phyloP scores from a whole-genome alignment of 1,140 invertebrate species.

The Lepidostoma basale region DNA sequence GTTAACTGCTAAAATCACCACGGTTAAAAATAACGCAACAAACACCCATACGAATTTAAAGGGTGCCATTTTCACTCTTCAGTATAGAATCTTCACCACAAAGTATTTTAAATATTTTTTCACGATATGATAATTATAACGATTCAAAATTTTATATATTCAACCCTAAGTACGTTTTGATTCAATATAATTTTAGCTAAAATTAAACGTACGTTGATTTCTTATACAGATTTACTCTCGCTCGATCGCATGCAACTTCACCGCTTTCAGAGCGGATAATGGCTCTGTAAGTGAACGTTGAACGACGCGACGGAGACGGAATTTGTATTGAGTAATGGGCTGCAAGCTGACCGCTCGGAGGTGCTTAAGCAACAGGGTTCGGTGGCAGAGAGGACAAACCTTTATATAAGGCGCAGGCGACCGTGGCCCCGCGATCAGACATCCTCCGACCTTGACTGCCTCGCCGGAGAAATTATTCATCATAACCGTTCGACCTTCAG shows the following conservation, averaged over 20 bases:
- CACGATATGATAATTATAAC: neutral
- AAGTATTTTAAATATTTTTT: neutral
- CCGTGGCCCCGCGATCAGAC: conserved; percentile 3
- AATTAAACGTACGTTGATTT: neutral
- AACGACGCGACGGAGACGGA: neutral
- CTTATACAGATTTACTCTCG: neutral
- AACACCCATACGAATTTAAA: neutral
- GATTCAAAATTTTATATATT: neutral
- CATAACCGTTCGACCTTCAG: conserved; percentile 14
- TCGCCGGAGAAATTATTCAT: conserved; percentile 27
- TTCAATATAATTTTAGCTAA: neutral
- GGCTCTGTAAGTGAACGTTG: neutral
- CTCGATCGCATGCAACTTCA: neutral
- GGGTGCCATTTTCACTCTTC: neutral
- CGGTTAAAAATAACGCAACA: conserved; percentile 3
- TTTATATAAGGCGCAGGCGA: conserved; percentile 12
- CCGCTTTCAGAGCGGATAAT: neutral
- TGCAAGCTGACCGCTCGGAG: neutral
- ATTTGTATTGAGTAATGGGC: neutral
- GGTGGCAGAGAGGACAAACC: neutral
- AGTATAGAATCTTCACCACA: no score
- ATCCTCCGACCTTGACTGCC: conserved; percentile 1
- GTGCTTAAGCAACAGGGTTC: conserved; percentile 9
- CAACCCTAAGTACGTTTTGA: neutral
- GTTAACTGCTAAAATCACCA: conserved; percentile 1